These are phyloP conservation scores for Entomobrya proxima DNA, from an alignment of 2,888 invertebrate genomes.

Conservation along the genomic window DNA sequence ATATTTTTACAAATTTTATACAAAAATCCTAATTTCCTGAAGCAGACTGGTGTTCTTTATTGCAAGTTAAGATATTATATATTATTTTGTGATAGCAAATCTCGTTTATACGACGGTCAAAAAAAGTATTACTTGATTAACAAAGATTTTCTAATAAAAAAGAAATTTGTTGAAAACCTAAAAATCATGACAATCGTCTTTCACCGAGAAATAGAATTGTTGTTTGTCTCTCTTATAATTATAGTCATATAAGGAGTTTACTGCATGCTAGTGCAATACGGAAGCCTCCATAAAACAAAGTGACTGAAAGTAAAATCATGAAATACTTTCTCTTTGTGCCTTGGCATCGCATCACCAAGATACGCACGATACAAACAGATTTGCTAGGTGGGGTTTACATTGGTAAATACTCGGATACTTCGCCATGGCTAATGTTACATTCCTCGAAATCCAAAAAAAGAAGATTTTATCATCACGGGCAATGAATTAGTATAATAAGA, in stretches of 20 bases:
- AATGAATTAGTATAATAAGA: constrained; percentile 31
- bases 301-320: too few relatives aligned
- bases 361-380: too few relatives aligned
- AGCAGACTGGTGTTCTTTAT: constrained; percentile 59
- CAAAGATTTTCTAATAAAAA: constrained; percentile 25
- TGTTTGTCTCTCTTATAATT: too few relatives aligned
- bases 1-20: constrained; percentile 29
- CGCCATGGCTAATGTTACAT: too few relatives aligned
- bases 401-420: too few relatives aligned
- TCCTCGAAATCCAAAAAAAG: not conserved
- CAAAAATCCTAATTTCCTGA: constrained; percentile 35
- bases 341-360: too few relatives aligned
- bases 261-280: too few relatives aligned
- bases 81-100: constrained; percentile 44
- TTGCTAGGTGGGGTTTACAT: too few relatives aligned
- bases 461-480: not conserved
- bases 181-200: not conserved
- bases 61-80: constrained; percentile 55
- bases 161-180: constrained; percentile 25
- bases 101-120: constrained; percentile 18
- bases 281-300: too few relatives aligned
- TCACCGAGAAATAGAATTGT: too few relatives aligned
- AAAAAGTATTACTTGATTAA: constrained; percentile 29
- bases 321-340: too few relatives aligned
- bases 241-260: too few relatives aligned